These are phyloP conservation scores for Prochilodus magdalenae DNA, from an alignment of 2,113 vertebrate genomes.

Conservation along the genomic window DNA sequence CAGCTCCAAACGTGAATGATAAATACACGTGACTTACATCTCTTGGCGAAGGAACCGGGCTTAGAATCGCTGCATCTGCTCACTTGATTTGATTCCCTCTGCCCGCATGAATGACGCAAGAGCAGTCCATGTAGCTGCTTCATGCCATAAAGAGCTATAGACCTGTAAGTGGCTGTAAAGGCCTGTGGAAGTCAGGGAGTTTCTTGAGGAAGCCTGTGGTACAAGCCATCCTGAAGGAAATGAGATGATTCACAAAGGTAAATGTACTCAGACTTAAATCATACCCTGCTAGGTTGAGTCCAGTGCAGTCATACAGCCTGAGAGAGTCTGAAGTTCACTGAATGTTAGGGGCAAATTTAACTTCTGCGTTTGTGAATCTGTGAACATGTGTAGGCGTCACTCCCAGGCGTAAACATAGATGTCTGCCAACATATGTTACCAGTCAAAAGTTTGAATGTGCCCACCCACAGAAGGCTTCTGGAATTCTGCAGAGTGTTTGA, in stretches of 20 bases:
- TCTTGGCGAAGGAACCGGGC: background rate
- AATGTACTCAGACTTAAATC: slow-evolving; percentile 14
- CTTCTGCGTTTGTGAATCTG: background rate
- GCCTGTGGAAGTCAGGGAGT: background rate
- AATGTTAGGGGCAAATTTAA: background rate
- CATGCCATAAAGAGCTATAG: background rate
- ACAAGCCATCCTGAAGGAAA: background rate
- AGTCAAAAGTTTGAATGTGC: no score
- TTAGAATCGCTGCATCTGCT: background rate
- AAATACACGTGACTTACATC: background rate
- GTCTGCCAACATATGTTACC: background rate
- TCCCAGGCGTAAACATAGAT: background rate
- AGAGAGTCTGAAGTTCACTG: background rate
- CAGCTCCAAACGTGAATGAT: background rate
- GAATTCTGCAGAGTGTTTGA: no score
- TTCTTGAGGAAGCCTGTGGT: background rate
- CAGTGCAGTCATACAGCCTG: background rate
- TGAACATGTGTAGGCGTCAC: background rate
- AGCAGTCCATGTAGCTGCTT: background rate
- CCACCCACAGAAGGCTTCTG: no score
- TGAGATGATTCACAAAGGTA: slow-evolving; percentile 10
- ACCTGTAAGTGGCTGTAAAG: background rate
- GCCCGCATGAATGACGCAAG: background rate
- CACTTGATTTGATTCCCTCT: background rate
- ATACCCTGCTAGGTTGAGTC: background rate